These are phyloP conservation scores for Porites lobata DNA, from an alignment of 92 coral and sea anemone species.

Conservation along the genomic window DNA sequence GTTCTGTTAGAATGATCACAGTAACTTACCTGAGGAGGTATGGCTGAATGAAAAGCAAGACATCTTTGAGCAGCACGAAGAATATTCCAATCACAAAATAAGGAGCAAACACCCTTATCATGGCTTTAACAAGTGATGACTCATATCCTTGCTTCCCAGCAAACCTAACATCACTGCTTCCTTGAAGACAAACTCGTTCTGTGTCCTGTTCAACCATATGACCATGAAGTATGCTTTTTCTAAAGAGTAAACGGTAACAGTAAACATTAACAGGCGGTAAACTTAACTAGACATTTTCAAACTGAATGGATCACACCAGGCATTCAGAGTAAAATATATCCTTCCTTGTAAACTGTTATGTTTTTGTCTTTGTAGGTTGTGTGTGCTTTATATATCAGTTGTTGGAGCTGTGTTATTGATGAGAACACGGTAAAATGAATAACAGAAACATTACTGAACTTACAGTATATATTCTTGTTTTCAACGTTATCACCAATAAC, in stretches of 20 bases:
- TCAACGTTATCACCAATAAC: no score
- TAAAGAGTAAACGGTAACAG: not conserved
- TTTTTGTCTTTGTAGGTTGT: no score
- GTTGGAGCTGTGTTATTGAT: no score
- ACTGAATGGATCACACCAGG: no score
- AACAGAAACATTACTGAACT: no score
- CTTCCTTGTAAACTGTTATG: no score
- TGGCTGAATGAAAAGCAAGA: constrained; percentile 87
- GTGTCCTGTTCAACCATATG: constrained; percentile 51
- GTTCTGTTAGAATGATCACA: not conserved
- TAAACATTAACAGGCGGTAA: no score
- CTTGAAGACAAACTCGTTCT: constrained; percentile 54
- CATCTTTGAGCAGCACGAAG: constrained; percentile 72
- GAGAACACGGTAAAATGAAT: no score
- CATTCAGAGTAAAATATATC: no score
- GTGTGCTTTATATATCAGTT: no score
- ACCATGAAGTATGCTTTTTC: constrained; percentile 31
- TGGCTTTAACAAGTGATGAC: constrained; percentile 79
- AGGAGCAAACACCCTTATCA: constrained; percentile 79
- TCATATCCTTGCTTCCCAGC: constrained; percentile 35
- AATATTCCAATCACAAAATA: constrained; percentile 72
- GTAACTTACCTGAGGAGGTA: constrained; percentile 82
- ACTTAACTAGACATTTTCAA: no score
- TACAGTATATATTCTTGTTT: no score
- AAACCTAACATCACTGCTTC: constrained; percentile 42